Evolutionary conservation across 53 echinoderm and acorn worm species (phyloP), one percentile per base, ranked within the genome.

Genomic region (Holothuria leucospilota): DNA sequence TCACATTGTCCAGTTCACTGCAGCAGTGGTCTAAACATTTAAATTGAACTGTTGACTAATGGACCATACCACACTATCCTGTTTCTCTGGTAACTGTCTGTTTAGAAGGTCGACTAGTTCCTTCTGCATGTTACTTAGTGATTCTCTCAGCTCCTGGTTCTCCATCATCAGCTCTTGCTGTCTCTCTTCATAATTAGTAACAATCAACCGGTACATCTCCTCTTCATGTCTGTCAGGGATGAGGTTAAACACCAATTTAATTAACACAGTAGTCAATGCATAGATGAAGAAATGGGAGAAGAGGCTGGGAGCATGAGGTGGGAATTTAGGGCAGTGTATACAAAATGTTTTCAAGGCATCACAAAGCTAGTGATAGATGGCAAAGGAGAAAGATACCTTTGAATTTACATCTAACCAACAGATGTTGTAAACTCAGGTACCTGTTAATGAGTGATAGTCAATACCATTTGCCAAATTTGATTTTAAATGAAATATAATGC

Each of bases 101-200:
- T 96, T 96, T 4, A 96, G 91, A 7, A 96, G 89, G 49, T 93
- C 91, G 4, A 96, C 93, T 30, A 96, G 86, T 84, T 96, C 96
- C 72, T 96, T 94, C 93, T 95, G 91, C 96, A 96, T 96, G 86
- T 93, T 96, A 49, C 93, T 84, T 15, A 93, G 82, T 13, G 96
- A 96, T 80, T 96, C 96, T 65, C 96, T 80, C 56, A 95, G 85
- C 13, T 91, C 96, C 77, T 93, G 96, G 69, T 96, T 96, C 85
- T 96, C 93, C 73, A 94, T 62, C 96, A 96, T 96, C 78, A 93
- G 78, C 41, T 96, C 96, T 66, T 93, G 91, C 90, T 96, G 93
- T 59, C 96, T 63, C 87, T 96, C 96, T 84, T 96, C 96, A 80
- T 96, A 96, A 88, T 93, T 96, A 20, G 93, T 96, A 82, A 96